These are phyloP conservation scores for Temnopleurus reevesii DNA, from an alignment of 53 echinoderm and acorn worm species.

Conservation along the genomic window DNA sequence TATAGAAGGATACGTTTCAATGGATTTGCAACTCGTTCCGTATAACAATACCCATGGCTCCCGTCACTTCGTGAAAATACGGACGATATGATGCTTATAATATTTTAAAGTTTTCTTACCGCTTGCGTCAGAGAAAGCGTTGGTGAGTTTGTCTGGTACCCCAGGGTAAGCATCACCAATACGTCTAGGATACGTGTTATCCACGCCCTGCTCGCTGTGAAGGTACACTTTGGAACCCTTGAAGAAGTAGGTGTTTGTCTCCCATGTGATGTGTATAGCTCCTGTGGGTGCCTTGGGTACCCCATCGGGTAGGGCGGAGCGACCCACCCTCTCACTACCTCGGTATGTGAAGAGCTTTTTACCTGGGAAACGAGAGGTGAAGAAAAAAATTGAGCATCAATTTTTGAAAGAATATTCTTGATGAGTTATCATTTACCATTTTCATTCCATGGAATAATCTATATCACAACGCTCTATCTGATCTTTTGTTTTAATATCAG, in stretches of 20 bases:
- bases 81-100: too few relatives aligned
- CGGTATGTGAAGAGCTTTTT: constrained; percentile 55
- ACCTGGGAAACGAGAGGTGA: constrained; percentile 18
- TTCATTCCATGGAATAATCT: too few relatives aligned
- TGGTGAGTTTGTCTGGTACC: constrained; percentile 43
- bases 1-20: too few relatives aligned
- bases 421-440: too few relatives aligned
- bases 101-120: too few relatives aligned
- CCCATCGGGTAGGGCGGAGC: constrained; percentile 1
- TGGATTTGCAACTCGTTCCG: too few relatives aligned
- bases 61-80: too few relatives aligned
- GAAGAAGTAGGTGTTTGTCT: constrained; percentile 61
- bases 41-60: too few relatives aligned
- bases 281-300: constrained; percentile 57
- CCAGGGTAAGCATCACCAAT: constrained; percentile 53
- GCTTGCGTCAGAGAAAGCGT: constrained; percentile 53
- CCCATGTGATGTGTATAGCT: constrained; percentile 44
- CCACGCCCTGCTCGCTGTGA: constrained; percentile 49
- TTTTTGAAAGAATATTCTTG: too few relatives aligned
- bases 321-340: neutral
- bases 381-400: too few relatives aligned
- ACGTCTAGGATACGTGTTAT: constrained; percentile 50
- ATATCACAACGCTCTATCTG: too few relatives aligned
- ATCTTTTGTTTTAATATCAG: too few relatives aligned
- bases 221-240: constrained; percentile 56